Evolutionary conservation across 2,888 invertebrate genomes (phyloP).

Genomic region (Cheiracanthium punctorium): DNA sequence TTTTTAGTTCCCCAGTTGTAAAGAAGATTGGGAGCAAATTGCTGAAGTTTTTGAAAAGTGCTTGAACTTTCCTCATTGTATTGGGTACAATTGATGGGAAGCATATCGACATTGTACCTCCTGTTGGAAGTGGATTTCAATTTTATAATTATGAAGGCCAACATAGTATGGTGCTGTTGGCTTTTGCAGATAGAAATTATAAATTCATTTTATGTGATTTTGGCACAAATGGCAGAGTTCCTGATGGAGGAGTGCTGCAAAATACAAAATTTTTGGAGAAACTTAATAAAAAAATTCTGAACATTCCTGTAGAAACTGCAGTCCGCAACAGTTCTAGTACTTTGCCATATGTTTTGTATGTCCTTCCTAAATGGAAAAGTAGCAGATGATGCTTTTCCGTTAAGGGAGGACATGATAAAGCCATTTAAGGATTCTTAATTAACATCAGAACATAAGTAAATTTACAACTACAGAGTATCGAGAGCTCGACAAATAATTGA

Average conservation of each 20-base stretch:
- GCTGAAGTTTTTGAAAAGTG: neutral
- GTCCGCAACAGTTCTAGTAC: neutral
- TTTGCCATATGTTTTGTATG: neutral
- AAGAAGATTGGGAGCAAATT: too few species aligned
- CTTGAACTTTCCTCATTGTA: neutral
- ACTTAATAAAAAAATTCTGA: neutral
- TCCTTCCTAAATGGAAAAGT: too few species aligned
- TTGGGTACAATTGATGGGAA: neutral
- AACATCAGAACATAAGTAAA: too few species aligned
- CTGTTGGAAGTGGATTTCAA: neutral
- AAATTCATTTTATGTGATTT: constrained; percentile 3
- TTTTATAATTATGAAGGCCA: neutral
- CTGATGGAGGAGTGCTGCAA: neutral
- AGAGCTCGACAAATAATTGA: too few species aligned
- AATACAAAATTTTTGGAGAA: neutral
- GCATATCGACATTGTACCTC: neutral
- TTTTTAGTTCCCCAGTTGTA: too few species aligned
- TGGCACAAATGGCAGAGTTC: constrained; percentile 7
- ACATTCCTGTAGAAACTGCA: neutral
- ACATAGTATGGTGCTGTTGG: constrained; percentile 4
- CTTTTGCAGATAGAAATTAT: neutral
- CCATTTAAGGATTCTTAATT: neutral
- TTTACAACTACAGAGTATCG: too few species aligned
- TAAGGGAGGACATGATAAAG: neutral
- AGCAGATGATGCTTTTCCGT: neutral